Evolutionary conservation across 2,888 invertebrate species (phyloP), one percentile per base, ranked within the genome.

Genomic region (Cryptocheilus praepositus): DNA sequence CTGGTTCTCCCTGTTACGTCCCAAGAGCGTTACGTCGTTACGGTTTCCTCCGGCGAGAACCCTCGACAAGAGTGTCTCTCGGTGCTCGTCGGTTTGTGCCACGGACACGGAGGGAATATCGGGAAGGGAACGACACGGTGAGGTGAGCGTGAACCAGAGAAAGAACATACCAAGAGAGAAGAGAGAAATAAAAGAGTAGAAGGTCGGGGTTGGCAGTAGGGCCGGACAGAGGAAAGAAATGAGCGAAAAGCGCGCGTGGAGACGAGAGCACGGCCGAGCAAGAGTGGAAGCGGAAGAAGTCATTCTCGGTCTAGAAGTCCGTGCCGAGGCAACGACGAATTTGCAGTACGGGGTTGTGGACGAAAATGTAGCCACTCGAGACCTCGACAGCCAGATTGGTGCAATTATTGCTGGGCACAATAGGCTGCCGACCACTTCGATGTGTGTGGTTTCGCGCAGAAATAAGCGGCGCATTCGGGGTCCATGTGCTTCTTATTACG

Each of bases 1-100:
- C 97, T 15, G 96, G 96, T 88, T 97, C 97, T 54, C 97, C 97
- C 96, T 96, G 87, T 79, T 79, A 77, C 79, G 77, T 70, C 67
- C 71, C 70, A 73, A 74, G 74, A 77, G 79, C 69, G 76, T 79
- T 79, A 79, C 79, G 75, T 79, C 71, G 75, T 71, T 77, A 73
- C 70, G 71, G 73, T 71, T 73, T 72, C 74, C 69, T 71, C 77
- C 75, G 68, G 73, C 71, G 79, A 79, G 77, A 79, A 73, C 73
- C 71, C 79, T 73, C 79, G 68, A 77, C 73, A 77, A 73, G 79
- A 79, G 75, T 71, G 77, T 79, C 79, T 79, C 79, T 77, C 76
- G 79, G 77, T 79, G 61, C 73, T 79, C 77, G 79, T 79, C 71
- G 75, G 79, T 70, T 79, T 77, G 79, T 79, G 79, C 79, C 75